phyloP scores from a whole-genome alignment of 2,888 invertebrate genomes.

The Diarsia brunnea region DNA sequence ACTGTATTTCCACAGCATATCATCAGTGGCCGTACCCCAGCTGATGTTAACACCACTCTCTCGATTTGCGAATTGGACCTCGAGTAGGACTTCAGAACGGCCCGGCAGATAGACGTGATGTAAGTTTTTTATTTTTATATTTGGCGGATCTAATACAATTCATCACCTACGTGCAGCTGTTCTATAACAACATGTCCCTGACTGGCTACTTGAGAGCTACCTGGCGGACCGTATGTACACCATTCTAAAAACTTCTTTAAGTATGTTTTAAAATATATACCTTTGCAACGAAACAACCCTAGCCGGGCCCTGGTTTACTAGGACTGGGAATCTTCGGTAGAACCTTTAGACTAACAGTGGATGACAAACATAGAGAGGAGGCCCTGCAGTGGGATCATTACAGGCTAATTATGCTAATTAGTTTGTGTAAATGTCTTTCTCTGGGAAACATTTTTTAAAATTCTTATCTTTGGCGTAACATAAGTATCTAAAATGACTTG shows the following conservation, averaged over 20 bases:
- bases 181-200: slow-evolving; percentile 99
- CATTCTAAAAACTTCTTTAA: slow-evolving; percentile 93
- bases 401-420: too few relatives aligned
- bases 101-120: slow-evolving; percentile 94
- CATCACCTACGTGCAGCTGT: slow-evolving; percentile 98
- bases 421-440: too few relatives aligned
- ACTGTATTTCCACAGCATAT: slow-evolving; percentile 91
- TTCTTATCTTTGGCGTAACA: too few relatives aligned
- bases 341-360: too few relatives aligned
- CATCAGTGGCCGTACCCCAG: slow-evolving; percentile 94
- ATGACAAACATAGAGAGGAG: too few relatives aligned
- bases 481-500: too few relatives aligned
- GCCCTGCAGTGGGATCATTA: too few relatives aligned
- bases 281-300: too few relatives aligned
- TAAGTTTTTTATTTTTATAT: too few relatives aligned
- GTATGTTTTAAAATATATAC: slow-evolving; percentile 70
- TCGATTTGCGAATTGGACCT: slow-evolving; percentile 97
- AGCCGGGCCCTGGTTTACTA: too few relatives aligned
- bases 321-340: too few relatives aligned
- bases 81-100: slow-evolving; percentile 94
- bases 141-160: slow-evolving; percentile 96
- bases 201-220: slow-evolving; percentile 98
- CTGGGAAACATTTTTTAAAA: too few relatives aligned
- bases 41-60: slow-evolving; percentile 94
- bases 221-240: slow-evolving; percentile 97